phyloP scores from a whole-genome alignment of 2,113 vertebrate species.

The Monarcha castaneiventris region DNA sequence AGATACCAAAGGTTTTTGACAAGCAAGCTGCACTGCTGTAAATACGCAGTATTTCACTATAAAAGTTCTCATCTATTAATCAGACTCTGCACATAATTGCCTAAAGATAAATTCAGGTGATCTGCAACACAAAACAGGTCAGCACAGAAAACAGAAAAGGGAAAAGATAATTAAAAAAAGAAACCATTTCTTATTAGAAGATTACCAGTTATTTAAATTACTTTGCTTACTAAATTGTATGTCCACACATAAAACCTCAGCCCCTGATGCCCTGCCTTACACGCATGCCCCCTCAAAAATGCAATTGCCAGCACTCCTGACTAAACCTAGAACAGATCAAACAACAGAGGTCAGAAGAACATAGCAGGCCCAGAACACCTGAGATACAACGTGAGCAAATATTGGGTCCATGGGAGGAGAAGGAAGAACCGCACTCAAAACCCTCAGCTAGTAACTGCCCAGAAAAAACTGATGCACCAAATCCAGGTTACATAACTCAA shows the following conservation, averaged over 20 bases:
- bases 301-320: neutral
- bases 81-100: neutral
- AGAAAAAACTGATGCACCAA: neutral
- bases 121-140: neutral
- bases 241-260: neutral
- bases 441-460: neutral
- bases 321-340: neutral
- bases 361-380: neutral
- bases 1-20: constrained; percentile 25
- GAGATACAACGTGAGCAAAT: neutral
- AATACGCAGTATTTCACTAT: neutral
- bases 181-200: neutral
- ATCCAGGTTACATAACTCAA: neutral
- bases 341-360: neutral
- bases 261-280: neutral
- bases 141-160: neutral
- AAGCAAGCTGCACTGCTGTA: constrained; percentile 7
- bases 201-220: neutral
- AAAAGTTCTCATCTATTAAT: neutral
- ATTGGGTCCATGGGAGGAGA: neutral
- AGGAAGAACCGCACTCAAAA: neutral
- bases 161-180: neutral
- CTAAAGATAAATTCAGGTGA: neutral
- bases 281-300: neutral
- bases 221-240: neutral